A percentile compares a stretch with the other conserved stretches of the same genome.
These are phyloP conservation scores for Engraulis encrasicolus DNA, from an alignment of 2,113 vertebrate species.

Conservation along the genomic window DNA sequence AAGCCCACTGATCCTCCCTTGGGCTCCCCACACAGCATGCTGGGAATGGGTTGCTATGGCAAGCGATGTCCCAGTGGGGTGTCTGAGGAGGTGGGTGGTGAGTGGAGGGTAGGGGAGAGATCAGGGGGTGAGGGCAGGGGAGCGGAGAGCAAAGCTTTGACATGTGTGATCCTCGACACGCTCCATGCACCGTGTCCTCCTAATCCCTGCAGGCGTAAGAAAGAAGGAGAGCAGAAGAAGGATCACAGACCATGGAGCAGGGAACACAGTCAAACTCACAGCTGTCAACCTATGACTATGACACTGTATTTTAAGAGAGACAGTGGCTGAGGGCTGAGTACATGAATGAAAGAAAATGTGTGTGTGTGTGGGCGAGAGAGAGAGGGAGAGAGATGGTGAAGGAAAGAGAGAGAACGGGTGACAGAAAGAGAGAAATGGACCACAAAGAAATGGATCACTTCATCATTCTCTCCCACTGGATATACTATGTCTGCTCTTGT, in stretches of 20 bases:
- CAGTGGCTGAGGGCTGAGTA: background rate
- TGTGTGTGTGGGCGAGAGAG: too few species aligned
- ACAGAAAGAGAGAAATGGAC: background rate
- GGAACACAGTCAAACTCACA: background rate
- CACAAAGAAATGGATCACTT: background rate
- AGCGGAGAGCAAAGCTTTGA: slow-evolving; percentile 1
- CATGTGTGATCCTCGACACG: slow-evolving; percentile 1
- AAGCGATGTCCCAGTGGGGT: background rate
- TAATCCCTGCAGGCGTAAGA: slow-evolving; percentile 1
- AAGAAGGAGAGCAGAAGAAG: too few species aligned
- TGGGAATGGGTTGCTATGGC: background rate
- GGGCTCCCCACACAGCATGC: background rate
- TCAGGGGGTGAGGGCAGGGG: background rate
- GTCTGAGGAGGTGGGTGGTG: background rate
- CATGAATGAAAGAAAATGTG: too few species aligned
- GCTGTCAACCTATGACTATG: background rate
- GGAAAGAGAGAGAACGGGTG: background rate
- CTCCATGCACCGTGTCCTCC: background rate
- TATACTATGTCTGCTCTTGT: background rate
- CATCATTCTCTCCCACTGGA: background rate
- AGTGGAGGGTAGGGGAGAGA: background rate
- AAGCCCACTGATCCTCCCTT: background rate
- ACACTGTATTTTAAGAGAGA: background rate
- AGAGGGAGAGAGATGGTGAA: background rate
- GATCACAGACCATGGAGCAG: background rate